Percentiles rank a stretch among this genome's conserved stretches.
These are phyloP conservation scores for Phaenicophaeus curvirostris DNA, from an alignment of 2,797 vertebrate species.

Conservation along the genomic window DNA sequence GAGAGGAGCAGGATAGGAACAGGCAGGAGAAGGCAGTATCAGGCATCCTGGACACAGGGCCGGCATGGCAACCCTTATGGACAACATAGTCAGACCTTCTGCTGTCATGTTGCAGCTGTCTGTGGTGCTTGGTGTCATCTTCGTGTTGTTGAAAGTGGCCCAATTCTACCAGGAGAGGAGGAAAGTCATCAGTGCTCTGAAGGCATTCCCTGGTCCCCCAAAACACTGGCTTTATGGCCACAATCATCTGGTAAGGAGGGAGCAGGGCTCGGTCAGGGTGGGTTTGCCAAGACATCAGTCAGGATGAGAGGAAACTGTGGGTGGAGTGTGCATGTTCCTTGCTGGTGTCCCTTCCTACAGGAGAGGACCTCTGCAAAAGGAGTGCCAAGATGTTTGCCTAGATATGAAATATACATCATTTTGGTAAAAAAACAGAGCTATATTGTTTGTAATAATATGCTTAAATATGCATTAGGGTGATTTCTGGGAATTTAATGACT, in stretches of 20 bases:
- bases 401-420: not conserved
- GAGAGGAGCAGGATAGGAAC: not conserved
- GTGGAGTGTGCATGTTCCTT: accelerated
- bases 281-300: not conserved
- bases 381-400: not conserved
- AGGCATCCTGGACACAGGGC: accelerated
- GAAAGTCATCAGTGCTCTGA: conserved; percentile 56
- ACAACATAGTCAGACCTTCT: not conserved
- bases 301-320: not conserved
- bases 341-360: not conserved
- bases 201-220: conserved; percentile 71
- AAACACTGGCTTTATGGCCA: conserved; percentile 77
- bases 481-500: not conserved
- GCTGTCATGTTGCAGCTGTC: not conserved
- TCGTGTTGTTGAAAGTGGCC: conserved; percentile 60
- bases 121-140: conserved; percentile 9
- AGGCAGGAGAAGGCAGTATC: not conserved
- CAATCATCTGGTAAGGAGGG: conserved; percentile 61
- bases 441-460: accelerated
- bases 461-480: not conserved
- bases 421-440: not conserved
- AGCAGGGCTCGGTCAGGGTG: not conserved
- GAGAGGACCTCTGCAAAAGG: not conserved
- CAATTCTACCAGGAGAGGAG: conserved; percentile 39
- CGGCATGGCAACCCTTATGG: not conserved